Evolutionary conservation across 2,888 invertebrate species (phyloP), one percentile per base, ranked within the genome.

Genomic region (Pachliopta kotzebuea): DNA sequence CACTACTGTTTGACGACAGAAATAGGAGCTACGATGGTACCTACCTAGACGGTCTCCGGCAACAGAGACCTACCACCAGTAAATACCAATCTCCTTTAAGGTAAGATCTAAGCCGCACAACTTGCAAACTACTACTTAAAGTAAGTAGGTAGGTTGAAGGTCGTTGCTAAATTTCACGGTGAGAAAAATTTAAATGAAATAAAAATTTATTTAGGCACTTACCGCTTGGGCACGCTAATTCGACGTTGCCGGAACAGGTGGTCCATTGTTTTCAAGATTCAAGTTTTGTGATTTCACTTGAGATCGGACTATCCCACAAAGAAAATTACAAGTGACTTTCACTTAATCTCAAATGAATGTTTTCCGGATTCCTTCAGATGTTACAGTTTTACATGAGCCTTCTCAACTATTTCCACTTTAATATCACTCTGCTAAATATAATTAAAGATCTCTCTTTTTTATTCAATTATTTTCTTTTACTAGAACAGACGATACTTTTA

Each of bases 201-300:
- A 57, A 56, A 52, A 64, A 63, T 65, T 64, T 70, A 24, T 52
- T 57, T 17, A 57, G 21, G 69, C 70, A 72, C 87, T 91, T 76
- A 92, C 88, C 86, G 81, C 81, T 88, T 92, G 75, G 87, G 91
- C 77, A 87, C 86, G 77, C 84, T 90, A 74, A 86, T 85, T 80
- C 89, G 85, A 72, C 92, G 83, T 74, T 86, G 91, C 76, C 89
- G 89, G 84, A 92, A 91, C 84, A 88, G 85, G 82, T 87, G 89
- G 76, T 89, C 88, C 90, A 86, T 92, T 90, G 85, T 90, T 75
- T 80, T 76, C 73, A 60, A 61, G 66, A 70, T 71, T 69, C 77
- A 74, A 72, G 75, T 79, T 80, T 79, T 80, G 81, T 82, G 75
- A 84, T 78, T 74, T 74, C 76, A 78, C 81, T 81, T 76, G 69